A percentile compares a stretch with the other conserved stretches of the same genome.
These are phyloP conservation scores for Sciurus carolinensis DNA, from an alignment of 2,797 vertebrate species.

Conservation along the genomic window DNA sequence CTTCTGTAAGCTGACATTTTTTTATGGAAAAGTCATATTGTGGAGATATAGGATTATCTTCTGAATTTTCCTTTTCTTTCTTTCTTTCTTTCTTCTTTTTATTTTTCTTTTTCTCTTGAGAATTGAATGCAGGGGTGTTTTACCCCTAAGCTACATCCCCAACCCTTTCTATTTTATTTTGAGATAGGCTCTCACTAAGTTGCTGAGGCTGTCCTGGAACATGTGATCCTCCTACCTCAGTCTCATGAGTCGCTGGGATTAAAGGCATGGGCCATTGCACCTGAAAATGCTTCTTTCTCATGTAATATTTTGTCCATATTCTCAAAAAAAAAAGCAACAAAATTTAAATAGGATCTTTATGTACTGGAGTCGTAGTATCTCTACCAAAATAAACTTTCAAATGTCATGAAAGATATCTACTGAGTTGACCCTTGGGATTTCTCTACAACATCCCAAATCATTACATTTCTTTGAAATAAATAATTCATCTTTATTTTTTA, in stretches of 20 bases:
- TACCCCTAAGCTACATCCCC: no score
- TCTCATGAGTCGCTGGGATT: no score
- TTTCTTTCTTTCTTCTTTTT: no score
- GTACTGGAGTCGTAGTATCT: background rate
- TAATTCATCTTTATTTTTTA: background rate
- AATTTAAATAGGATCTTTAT: background rate
- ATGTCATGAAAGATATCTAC: background rate
- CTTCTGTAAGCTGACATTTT: background rate
- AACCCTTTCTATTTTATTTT: no score
- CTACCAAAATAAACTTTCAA: background rate
- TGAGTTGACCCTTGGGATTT: background rate
- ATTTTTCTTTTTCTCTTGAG: background rate
- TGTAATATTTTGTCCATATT: background rate
- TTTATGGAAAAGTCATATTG: background rate
- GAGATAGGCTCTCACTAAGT: no score
- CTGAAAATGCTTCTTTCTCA: no score
- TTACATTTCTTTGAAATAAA: background rate
- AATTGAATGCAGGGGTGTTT: no score
- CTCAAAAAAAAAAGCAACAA: background rate
- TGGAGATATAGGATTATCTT: background rate
- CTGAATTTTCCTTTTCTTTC: background rate
- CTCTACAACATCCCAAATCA: background rate
- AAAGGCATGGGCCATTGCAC: no score
- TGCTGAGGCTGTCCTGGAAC: no score
- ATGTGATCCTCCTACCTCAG: no score